Conservation (phyloP, 2,888 invertebrate genomes). For the Lithodes maja region DNA sequence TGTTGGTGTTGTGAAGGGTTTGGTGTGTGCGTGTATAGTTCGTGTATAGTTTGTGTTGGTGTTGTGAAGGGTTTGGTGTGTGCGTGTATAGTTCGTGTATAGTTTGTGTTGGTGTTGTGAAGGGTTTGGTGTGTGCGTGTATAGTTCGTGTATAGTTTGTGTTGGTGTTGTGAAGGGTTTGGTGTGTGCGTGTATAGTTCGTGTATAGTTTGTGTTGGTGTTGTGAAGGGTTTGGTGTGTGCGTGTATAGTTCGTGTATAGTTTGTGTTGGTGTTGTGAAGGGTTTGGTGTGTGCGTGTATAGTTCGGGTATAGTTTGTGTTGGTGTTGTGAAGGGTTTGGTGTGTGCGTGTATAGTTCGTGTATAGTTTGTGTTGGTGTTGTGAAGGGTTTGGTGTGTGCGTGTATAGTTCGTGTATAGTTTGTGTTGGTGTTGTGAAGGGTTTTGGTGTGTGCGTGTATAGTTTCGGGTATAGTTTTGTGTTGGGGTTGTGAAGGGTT, state of each 20-base stretch:
- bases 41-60: neutral
- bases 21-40: too few species aligned
- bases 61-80: neutral
- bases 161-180: neutral
- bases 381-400: neutral
- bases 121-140: too few species aligned
- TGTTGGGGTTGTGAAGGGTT: neutral
- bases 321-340: neutral
- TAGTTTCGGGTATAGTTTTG: neutral
- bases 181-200: too few species aligned
- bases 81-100: too few species aligned
- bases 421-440: neutral
- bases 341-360: too few species aligned
- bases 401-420: too few species aligned
- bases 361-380: neutral
- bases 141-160: neutral
- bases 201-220: neutral
- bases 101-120: neutral
- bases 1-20: neutral
- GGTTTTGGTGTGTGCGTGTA: neutral
- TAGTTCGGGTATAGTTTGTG: neutral
- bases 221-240: neutral
- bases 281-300: too few species aligned
- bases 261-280: neutral
- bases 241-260: too few species aligned